Evolutionary conservation across 2,113 vertebrate genomes (phyloP).

Genomic region (Phrynosoma blainvillii): DNA sequence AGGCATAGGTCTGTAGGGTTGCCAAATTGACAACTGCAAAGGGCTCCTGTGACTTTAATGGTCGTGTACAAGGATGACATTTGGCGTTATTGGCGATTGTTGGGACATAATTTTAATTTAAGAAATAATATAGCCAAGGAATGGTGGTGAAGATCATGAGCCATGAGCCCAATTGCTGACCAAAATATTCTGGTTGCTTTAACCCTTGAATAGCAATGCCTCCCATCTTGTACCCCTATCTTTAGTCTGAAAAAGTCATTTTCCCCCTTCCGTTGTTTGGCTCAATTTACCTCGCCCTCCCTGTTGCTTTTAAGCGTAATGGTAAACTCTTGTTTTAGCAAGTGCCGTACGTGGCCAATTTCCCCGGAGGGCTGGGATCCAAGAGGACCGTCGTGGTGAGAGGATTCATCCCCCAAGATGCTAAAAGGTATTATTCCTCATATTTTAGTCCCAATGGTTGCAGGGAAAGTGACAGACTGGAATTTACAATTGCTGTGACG

Average conservation of each 20-base stretch:
- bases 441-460: neutral
- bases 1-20: neutral
- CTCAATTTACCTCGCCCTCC: neutral
- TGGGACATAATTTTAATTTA: no score
- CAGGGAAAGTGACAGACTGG: no score
- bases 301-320: neutral
- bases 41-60: neutral
- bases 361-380: slow-evolving; percentile 77
- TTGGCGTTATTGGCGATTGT: no score
- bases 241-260: no score
- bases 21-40: neutral
- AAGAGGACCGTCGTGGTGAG: slow-evolving; percentile 83
- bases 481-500: no score
- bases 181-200: no score
- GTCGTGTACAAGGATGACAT: no score
- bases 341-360: slow-evolving; percentile 73
- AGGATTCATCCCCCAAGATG: slow-evolving; percentile 75
- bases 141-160: no score
- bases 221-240: no score
- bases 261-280: neutral
- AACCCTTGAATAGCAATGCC: no score
- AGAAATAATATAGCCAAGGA: no score
- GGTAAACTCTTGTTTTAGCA: slow-evolving; percentile 59
- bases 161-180: no score
- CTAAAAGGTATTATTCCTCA: slow-evolving; percentile 61